phyloP scores from a whole-genome alignment of 1,140 invertebrate species.

The Vanessa atalanta region DNA sequence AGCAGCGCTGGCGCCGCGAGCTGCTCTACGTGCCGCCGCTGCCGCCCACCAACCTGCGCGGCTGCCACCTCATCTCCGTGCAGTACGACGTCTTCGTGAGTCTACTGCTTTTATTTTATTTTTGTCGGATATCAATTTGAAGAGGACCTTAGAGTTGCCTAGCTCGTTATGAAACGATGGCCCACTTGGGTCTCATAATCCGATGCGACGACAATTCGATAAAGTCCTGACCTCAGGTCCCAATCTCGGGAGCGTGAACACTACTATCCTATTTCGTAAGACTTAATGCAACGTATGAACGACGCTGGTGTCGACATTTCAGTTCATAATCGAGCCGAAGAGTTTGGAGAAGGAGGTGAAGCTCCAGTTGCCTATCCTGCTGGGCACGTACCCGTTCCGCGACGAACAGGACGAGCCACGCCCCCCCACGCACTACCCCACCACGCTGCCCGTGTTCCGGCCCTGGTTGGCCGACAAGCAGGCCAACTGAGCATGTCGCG shows the following conservation, averaged over 20 bases:
- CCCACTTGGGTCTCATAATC: too few species aligned
- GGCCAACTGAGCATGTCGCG: background rate
- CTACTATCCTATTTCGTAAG: too few species aligned
- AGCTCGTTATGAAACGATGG: too few species aligned
- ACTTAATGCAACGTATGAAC: too few species aligned
- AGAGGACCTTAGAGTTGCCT: too few species aligned
- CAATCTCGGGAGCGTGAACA: too few species aligned
- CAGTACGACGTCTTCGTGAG: slow-evolving; percentile 97
- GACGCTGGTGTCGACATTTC: slow-evolving; percentile 41
- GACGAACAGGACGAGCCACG: slow-evolving; percentile 81
- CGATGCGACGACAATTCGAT: slow-evolving; percentile 34
- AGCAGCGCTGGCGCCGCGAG: slow-evolving; percentile 94
- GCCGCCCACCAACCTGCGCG: slow-evolving; percentile 96
- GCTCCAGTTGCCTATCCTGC: slow-evolving; percentile 94
- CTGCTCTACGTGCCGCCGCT: slow-evolving; percentile 96
- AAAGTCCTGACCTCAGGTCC: too few species aligned
- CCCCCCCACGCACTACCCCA: slow-evolving; percentile 92
- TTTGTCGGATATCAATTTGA: too few species aligned
- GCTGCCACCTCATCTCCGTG: slow-evolving; percentile 96
- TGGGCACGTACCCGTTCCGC: slow-evolving; percentile 95
- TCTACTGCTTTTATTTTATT: slow-evolving; percentile 44
- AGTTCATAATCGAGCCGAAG: slow-evolving; percentile 95
- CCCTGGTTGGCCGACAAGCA: slow-evolving; percentile 90
- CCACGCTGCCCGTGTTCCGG: slow-evolving; percentile 94
- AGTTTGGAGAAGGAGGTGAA: slow-evolving; percentile 95